phyloP scores from a whole-genome alignment of 2,888 invertebrate genomes.

The Dynastes grantii region DNA sequence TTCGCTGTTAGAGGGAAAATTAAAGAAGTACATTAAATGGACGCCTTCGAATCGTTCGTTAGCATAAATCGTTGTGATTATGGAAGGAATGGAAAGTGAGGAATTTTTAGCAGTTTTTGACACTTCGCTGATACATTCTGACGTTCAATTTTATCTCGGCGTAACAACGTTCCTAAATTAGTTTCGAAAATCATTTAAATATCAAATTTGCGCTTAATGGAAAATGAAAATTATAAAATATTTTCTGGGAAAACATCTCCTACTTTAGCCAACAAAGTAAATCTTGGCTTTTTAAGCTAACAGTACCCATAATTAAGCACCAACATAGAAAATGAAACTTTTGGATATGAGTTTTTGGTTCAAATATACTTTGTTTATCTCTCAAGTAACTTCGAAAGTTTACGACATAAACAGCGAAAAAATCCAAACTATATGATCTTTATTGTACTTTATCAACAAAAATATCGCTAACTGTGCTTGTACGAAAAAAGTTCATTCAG shows the following conservation, averaged over 20 bases:
- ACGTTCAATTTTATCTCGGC: not conserved
- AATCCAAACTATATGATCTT: too few relatives aligned
- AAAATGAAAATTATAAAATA: not conserved
- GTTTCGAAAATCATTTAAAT: conserved; percentile 26
- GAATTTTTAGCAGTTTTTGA: conserved; percentile 32
- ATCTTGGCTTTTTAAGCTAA: too few relatives aligned
- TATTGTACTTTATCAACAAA: too few relatives aligned
- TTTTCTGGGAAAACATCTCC: not conserved
- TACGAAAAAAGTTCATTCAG: too few relatives aligned
- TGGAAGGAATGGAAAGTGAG: not conserved
- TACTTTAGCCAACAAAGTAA: too few relatives aligned
- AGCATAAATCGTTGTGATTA: conserved; percentile 31
- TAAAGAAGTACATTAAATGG: conserved; percentile 30
- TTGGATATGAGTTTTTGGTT: too few relatives aligned
- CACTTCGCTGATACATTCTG: conserved; percentile 8
- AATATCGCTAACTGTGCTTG: too few relatives aligned
- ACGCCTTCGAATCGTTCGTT: conserved; percentile 20
- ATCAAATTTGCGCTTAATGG: not conserved
- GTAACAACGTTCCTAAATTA: not conserved
- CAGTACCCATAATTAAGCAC: too few relatives aligned
- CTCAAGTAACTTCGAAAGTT: too few relatives aligned
- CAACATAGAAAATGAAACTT: too few relatives aligned
- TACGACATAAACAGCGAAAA: too few relatives aligned
- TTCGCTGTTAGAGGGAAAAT: conserved; percentile 16
- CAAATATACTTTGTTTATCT: too few relatives aligned